These are phyloP conservation scores for Siderastrea siderea DNA, from an alignment of 92 coral and sea anemone species.

Conservation along the genomic window DNA sequence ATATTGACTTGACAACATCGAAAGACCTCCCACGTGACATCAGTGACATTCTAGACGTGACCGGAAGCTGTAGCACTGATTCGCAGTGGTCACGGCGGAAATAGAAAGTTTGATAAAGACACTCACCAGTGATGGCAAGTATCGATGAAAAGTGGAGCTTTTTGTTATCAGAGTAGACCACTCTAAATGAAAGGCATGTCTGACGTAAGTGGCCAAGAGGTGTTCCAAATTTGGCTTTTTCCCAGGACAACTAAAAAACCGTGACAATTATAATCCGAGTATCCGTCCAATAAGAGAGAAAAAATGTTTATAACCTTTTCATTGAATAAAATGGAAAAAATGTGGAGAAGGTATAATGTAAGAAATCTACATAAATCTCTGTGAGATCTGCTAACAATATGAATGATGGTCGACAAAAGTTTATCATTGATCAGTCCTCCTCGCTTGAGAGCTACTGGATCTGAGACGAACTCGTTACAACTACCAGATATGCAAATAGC, in stretches of 20 bases:
- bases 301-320: neutral
- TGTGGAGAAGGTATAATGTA: too few species aligned
- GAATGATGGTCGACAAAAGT: too few species aligned
- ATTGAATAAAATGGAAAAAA: too few species aligned
- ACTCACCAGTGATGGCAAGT: neutral
- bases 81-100: neutral
- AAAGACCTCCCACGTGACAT: conserved; percentile 38
- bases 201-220: too few species aligned
- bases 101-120: neutral
- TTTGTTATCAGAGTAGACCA: neutral
- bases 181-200: too few species aligned
- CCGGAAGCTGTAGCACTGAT: conserved; percentile 8
- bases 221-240: neutral
- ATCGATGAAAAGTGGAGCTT: neutral
- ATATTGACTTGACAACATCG: conserved; percentile 32
- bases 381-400: too few species aligned
- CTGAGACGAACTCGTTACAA: too few species aligned
- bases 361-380: too few species aligned
- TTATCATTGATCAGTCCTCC: too few species aligned
- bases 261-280: neutral
- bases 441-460: too few species aligned
- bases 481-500: neutral
- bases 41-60: neutral
- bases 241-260: neutral
- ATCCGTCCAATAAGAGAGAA: neutral